A percentile compares a stretch with the other conserved stretches of the same genome.
Evolutionary conservation across 2,113 vertebrate species (phyloP).

Genomic region (Zosterops lateralis): DNA sequence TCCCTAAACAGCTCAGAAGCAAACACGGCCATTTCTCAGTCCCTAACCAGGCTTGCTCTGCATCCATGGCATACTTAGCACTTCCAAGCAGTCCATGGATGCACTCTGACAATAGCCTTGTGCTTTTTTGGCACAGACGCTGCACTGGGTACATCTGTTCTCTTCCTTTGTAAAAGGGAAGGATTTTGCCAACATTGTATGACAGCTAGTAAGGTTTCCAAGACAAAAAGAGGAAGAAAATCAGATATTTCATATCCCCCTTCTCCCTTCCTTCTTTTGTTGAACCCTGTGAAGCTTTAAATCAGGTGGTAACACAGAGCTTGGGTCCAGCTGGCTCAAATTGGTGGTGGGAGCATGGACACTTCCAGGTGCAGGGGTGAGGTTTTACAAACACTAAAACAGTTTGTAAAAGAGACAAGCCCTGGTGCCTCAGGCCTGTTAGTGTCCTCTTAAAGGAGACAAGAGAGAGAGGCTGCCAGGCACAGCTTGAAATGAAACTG

Average conservation of each 20-base stretch:
- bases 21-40: neutral
- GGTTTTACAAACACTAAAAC: neutral
- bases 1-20: neutral
- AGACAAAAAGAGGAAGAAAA: neutral
- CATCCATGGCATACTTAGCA: neutral
- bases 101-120: neutral
- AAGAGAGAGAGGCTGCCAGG: neutral
- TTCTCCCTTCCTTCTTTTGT: neutral
- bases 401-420: neutral
- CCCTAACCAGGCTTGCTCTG: neutral
- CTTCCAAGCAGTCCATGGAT: neutral
- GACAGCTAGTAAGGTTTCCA: neutral
- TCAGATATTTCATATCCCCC: neutral
- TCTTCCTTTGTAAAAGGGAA: neutral
- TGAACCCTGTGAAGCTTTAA: neutral
- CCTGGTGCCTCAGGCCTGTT: neutral
- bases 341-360: neutral
- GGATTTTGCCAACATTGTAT: neutral
- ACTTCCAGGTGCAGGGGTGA: neutral
- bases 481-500: slow-evolving; percentile 23
- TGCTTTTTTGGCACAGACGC: neutral
- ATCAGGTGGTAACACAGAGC: neutral
- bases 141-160: neutral
- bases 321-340: neutral
- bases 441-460: neutral